These are phyloP conservation scores for Megaleporinus macrocephalus DNA, from an alignment of 2,113 vertebrate species.

Conservation along the genomic window DNA sequence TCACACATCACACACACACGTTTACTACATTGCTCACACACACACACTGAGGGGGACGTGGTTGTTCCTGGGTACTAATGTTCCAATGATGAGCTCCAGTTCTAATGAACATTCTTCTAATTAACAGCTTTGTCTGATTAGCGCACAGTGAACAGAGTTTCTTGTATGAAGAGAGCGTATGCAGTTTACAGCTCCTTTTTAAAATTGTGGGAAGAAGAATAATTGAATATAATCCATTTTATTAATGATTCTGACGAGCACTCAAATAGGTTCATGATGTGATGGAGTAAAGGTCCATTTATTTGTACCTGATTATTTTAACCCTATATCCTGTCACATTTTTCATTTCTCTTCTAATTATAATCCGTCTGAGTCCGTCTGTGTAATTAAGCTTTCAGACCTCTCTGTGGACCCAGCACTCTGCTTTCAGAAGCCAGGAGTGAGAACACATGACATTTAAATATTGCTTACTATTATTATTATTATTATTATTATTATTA, in stretches of 20 bases:
- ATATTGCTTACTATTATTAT: too few relatives aligned
- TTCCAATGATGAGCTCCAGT: constrained; percentile 45
- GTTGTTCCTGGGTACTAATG: neutral
- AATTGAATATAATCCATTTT: constrained; percentile 66
- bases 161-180: constrained; percentile 40
- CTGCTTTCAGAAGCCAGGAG: neutral
- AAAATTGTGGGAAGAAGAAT: constrained; percentile 40
- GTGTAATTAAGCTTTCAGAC: constrained; percentile 57
- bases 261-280: constrained; percentile 69
- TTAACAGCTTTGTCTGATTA: constrained; percentile 51
- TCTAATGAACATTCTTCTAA: constrained; percentile 48
- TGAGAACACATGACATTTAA: neutral
- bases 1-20: constrained; percentile 37
- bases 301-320: constrained; percentile 79
- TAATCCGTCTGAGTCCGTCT: constrained; percentile 71
- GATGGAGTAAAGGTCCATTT: constrained; percentile 68
- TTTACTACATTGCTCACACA: too few relatives aligned
- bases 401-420: neutral
- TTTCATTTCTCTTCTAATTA: constrained; percentile 67
- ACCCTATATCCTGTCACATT: constrained; percentile 77
- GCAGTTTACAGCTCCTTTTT: constrained; percentile 31
- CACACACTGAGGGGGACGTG: constrained; percentile 22
- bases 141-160: constrained; percentile 40
- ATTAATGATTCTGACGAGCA: constrained; percentile 71
- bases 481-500: too few relatives aligned